A percentile compares a stretch with the other conserved stretches of the same genome.
Conservation (phyloP, 2,113 vertebrate genomes). For the Candoia aspera region DNA sequence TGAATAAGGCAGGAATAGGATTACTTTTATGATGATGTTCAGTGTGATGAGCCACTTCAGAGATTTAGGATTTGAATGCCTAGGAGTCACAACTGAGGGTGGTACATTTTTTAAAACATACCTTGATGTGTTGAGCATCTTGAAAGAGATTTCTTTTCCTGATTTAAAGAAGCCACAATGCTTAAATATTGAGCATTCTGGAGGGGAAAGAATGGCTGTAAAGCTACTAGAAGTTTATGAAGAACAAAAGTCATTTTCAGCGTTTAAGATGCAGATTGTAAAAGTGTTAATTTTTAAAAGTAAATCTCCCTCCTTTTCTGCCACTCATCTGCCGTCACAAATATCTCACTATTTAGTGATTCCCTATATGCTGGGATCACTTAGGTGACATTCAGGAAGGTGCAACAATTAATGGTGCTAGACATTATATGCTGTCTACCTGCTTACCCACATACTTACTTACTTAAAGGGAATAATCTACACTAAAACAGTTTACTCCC, state of each 20-base stretch:
- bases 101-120: background rate
- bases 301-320: background rate
- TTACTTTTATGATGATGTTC: background rate
- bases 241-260: background rate
- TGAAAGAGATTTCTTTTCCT: background rate
- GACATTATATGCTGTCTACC: background rate
- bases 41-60: background rate
- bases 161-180: background rate
- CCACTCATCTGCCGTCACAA: background rate
- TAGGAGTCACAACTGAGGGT: background rate
- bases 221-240: background rate
- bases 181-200: background rate
- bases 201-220: background rate
- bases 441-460: background rate
- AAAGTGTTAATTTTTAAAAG: background rate
- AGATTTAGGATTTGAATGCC: background rate
- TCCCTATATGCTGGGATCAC: background rate
- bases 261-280: background rate
- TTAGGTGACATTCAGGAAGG: background rate
- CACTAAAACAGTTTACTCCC: background rate
- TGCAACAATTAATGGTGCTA: background rate
- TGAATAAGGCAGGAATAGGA: background rate
- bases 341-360: background rate
- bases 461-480: background rate
- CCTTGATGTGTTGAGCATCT: background rate